Percentiles rank a stretch among this genome's conserved stretches.
Evolutionary conservation across 2,113 vertebrate species (phyloP).

Genomic region (Campylomormyrus numenius): DNA sequence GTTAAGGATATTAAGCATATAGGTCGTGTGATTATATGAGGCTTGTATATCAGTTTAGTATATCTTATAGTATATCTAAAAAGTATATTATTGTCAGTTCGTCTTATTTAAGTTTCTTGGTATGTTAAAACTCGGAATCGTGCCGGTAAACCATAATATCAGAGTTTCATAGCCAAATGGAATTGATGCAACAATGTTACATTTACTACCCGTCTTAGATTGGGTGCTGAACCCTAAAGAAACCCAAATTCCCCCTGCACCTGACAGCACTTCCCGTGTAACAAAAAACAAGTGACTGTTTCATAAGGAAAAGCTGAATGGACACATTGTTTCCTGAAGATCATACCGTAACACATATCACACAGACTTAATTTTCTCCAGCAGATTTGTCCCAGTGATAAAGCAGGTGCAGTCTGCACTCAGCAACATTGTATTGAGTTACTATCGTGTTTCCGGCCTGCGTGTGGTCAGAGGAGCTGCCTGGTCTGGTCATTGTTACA

Average conservation of each 20-base stretch:
- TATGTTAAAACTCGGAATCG: not conserved
- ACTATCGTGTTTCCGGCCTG: not conserved
- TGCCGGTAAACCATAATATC: not conserved
- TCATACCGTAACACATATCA: not conserved
- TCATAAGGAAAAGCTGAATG: not conserved
- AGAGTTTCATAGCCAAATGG: not conserved
- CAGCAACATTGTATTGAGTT: not conserved
- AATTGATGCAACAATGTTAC: not conserved
- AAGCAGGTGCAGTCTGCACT: not conserved
- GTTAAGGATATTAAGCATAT: not conserved
- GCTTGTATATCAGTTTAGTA: not conserved
- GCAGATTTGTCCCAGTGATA: not conserved
- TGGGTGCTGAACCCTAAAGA: not conserved
- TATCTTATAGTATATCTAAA: not conserved
- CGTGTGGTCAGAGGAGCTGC: no score
- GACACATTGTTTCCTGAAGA: conserved; percentile 1
- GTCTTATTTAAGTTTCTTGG: not conserved
- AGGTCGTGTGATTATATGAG: not conserved
- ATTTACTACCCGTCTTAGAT: not conserved
- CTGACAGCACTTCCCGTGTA: not conserved
- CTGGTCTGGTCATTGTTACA: conserved; percentile 40
- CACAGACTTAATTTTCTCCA: not conserved
- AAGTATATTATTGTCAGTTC: not conserved
- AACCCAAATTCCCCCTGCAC: not conserved
- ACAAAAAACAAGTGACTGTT: not conserved